Evolutionary conservation across 2,888 invertebrate genomes (phyloP).

Genomic region (Synergus japonicus): DNA sequence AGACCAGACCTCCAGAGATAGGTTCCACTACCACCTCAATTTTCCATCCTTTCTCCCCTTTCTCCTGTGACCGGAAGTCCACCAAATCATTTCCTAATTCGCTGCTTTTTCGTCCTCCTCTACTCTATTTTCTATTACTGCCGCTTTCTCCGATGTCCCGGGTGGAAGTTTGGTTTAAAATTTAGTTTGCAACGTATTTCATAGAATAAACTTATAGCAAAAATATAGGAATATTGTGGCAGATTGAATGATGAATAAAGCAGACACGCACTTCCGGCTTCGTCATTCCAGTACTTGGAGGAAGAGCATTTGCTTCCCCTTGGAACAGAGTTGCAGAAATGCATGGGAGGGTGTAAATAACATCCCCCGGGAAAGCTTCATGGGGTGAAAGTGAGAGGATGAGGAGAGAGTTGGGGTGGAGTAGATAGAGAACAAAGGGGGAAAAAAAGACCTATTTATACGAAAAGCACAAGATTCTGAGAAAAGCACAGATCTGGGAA

Average conservation of each 20-base stretch:
- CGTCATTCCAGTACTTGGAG: conserved; percentile 53
- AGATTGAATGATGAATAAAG: conserved; percentile 4
- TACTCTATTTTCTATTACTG: neutral
- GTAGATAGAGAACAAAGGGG: conserved; percentile 17
- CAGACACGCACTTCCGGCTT: conserved; percentile 49
- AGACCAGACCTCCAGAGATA: neutral
- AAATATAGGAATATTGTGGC: neutral
- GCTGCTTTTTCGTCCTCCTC: conserved; percentile 3
- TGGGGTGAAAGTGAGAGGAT: conserved; percentile 4
- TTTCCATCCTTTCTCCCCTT: neutral
- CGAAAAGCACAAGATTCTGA: conserved; percentile 50
- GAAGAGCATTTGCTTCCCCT: conserved; percentile 62
- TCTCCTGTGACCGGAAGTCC: neutral
- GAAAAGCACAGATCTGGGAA: conserved; percentile 52
- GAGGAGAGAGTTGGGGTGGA: conserved; percentile 19
- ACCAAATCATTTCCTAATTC: conserved; percentile 36
- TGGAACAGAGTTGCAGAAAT: conserved; percentile 59
- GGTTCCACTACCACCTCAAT: neutral
- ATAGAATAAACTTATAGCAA: neutral
- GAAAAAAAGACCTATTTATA: conserved; percentile 42
- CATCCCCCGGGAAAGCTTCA: conserved; percentile 51
- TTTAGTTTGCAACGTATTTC: neutral
- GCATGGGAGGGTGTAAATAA: conserved; percentile 2
- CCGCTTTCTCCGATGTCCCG: neutral
- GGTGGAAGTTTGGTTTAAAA: neutral